phyloP scores from a whole-genome alignment of 2,113 vertebrate species.

The Bostrychus sinensis region DNA sequence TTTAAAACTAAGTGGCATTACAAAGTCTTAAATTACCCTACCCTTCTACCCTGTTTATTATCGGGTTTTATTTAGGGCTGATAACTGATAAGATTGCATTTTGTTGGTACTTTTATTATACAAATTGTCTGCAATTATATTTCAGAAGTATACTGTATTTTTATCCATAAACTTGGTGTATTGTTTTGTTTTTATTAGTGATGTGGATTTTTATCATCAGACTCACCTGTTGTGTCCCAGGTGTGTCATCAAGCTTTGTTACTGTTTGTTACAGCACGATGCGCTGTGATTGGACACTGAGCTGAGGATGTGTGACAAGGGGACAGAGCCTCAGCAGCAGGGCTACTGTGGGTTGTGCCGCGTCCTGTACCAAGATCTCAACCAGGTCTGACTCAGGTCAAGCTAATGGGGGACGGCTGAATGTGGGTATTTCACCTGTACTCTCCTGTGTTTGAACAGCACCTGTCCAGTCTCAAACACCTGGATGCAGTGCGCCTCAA shows the following conservation, averaged over 20 bases:
- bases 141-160: no score
- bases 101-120: no score
- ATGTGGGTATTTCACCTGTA: neutral
- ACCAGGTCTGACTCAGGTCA: slow-evolving; percentile 81
- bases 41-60: no score
- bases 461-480: slow-evolving; percentile 87
- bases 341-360: slow-evolving; percentile 94
- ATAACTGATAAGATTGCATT: no score
- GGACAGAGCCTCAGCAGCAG: slow-evolving; percentile 69
- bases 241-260: no score
- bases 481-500: slow-evolving; percentile 78
- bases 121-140: no score
- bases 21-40: no score
- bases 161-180: no score
- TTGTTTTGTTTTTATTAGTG: no score
- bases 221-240: slow-evolving; percentile 20
- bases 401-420: neutral
- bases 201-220: no score
- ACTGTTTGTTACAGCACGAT: slow-evolving; percentile 38
- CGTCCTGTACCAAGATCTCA: slow-evolving; percentile 85
- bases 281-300: slow-evolving; percentile 45
- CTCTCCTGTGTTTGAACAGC: slow-evolving; percentile 73
- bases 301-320: slow-evolving; percentile 56
- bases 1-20: no score
- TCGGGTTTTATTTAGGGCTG: no score